phyloP scores from a whole-genome alignment of 2,888 invertebrate genomes.

The Plebejus argus region DNA sequence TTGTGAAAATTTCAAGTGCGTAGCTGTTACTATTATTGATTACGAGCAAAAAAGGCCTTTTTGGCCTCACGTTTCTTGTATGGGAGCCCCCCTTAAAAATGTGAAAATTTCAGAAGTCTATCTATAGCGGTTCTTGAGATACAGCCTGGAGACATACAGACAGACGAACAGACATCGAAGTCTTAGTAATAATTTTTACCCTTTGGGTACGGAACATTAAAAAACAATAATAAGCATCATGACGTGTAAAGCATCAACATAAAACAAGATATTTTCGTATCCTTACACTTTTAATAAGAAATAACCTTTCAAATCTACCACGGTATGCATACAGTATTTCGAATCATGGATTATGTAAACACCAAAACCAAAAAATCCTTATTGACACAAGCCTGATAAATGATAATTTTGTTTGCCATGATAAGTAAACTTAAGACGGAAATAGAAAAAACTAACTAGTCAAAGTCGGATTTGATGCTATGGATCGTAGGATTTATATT shows the following conservation, averaged over 20 bases:
- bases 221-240: background rate
- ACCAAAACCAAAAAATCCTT: constrained; percentile 36
- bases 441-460: constrained; percentile 19
- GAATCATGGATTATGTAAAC: constrained; percentile 11
- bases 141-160: too few relatives aligned
- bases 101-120: too few relatives aligned
- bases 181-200: too few relatives aligned
- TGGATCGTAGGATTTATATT: background rate
- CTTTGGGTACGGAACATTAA: too few relatives aligned
- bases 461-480: background rate
- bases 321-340: background rate
- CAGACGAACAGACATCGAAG: too few relatives aligned
- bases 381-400: constrained; percentile 37
- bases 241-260: background rate
- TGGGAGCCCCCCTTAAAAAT: too few relatives aligned
- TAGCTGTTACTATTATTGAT: too few relatives aligned
- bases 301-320: background rate
- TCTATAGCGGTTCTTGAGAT: too few relatives aligned
- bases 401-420: constrained; percentile 33
- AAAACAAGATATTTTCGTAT: background rate
- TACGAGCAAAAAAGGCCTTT: too few relatives aligned
- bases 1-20: too few relatives aligned
- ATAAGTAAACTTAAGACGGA: constrained; percentile 28
- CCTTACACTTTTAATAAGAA: background rate
- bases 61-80: too few relatives aligned